Percentiles rank a stretch among this genome's conserved stretches.
These are phyloP conservation scores for Parazoanthus darwini DNA, from an alignment of 92 coral and sea anemone species.

Conservation along the genomic window DNA sequence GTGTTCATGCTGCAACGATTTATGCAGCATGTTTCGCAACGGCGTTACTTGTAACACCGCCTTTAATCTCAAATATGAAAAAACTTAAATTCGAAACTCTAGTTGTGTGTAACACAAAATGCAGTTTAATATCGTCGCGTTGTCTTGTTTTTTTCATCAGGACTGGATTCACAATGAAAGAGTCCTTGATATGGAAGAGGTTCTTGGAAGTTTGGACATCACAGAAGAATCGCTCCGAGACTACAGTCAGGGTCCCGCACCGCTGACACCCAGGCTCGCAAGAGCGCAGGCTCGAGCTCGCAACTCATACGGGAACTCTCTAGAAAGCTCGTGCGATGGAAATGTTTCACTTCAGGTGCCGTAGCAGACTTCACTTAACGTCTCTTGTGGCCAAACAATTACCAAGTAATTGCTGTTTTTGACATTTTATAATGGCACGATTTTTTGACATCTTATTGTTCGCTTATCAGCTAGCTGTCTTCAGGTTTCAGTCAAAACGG, in stretches of 20 bases:
- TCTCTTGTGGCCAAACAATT: neutral
- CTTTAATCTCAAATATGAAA: too few species aligned
- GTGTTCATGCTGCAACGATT: too few species aligned
- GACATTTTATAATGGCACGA: neutral
- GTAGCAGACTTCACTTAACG: neutral
- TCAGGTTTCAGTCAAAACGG: too few species aligned
- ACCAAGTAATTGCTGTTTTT: too few species aligned
- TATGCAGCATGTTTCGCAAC: too few species aligned
- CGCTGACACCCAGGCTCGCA: constrained; percentile 22
- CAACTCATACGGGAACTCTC: constrained; percentile 22
- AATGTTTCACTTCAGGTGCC: constrained; percentile 10
- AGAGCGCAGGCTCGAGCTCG: constrained; percentile 36
- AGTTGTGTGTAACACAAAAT: too few species aligned
- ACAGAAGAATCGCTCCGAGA: constrained; percentile 22
- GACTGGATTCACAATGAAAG: constrained; percentile 76
- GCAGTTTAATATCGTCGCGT: neutral
- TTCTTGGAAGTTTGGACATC: constrained; percentile 50
- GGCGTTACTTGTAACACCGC: too few species aligned
- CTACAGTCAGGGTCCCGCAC: constrained; percentile 32
- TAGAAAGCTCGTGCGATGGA: neutral
- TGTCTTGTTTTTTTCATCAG: constrained; percentile 33
- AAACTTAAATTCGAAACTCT: too few species aligned
- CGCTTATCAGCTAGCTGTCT: neutral
- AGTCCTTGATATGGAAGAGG: constrained; percentile 52
- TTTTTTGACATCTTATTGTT: neutral